Base-by-base conservation (phyloP, 2,113 vertebrate genomes). In the Sebastes schlegelii region DNA sequence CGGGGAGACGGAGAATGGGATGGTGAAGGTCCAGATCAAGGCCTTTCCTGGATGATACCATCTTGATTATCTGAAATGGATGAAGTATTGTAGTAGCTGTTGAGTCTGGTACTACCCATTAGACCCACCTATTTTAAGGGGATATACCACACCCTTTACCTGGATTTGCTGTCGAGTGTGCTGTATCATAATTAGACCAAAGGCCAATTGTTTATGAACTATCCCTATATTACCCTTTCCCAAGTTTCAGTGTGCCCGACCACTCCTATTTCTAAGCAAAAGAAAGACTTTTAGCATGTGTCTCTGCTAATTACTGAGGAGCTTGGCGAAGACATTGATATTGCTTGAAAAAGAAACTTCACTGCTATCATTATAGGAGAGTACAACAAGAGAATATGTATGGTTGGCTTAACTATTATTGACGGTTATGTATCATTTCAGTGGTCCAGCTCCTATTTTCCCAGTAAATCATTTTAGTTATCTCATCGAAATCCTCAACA, bases 291-390 rank as follows among this genome's bases (percentile, higher is more conserved):
- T 34, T 8, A 46, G 17, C n/a, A 51, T 6, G 4, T 60, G 1
- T 60, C 45, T 72, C 45, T 40, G 11, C 19, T 70, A 6, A 21
- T 23, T 9, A 63, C 11, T 13, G 58, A 49, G 21, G 17, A 61
- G 34, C n/a, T 61, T 6, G 16, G 11, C 54, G 23, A 17, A 70
- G 14, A 45, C 23, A 13, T 19, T 65, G 19, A 34, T 48, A 46
- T 21, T 49, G 16, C 54, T 16, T 48, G 3, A 55, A 67, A 70
- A 63, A 79, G 10, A 55, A 62, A 40, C 11, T 0, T 58, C 5
- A 73, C 78, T 68, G 66, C 74, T 77, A 23, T 51, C 48, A 45
- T 58, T 71, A 70, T 58, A 45, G 9, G 45, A 46, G 34, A 69
- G 26, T n/a, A 58, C 21, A 57, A 63, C 8, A 26, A 55, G 14